Evolutionary conservation across 2,888 invertebrate genomes (phyloP).

Genomic region (Heliconius ismenius): DNA sequence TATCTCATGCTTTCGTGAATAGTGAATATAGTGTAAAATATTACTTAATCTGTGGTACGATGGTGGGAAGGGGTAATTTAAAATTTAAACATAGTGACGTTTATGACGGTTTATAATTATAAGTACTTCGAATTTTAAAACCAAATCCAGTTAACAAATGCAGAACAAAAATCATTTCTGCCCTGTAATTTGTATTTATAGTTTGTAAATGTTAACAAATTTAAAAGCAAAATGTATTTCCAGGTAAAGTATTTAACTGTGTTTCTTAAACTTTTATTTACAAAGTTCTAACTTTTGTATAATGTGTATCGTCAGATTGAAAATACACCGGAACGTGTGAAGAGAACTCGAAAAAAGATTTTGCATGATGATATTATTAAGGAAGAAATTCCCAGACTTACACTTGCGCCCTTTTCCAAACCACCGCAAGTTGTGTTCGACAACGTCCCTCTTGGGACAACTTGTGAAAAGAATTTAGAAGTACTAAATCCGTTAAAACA

Average conservation of each 20-base stretch:
- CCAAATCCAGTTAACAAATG: slow-evolving; percentile 18
- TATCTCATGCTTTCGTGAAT: too few relatives aligned
- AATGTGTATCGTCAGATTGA: slow-evolving; percentile 63
- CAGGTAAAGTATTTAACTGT: slow-evolving; percentile 52
- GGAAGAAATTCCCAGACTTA: slow-evolving; percentile 77
- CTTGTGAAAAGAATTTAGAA: slow-evolving; percentile 78
- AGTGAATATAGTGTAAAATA: not conserved
- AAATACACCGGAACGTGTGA: slow-evolving; percentile 75
- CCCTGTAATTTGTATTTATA: not conserved
- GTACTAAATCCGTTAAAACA: slow-evolving; percentile 82
- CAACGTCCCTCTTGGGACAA: slow-evolving; percentile 82
- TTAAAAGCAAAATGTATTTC: slow-evolving; percentile 58
- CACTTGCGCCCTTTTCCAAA: slow-evolving; percentile 85
- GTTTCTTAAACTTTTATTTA: slow-evolving; percentile 18
- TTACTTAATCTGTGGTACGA: not conserved
- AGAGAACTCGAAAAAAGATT: slow-evolving; percentile 61
- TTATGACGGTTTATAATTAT: slow-evolving; percentile 8
- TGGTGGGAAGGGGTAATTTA: not conserved
- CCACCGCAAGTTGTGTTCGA: slow-evolving; percentile 86
- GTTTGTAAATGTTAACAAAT: slow-evolving; percentile 31
- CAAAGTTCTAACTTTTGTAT: not conserved
- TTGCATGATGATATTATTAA: slow-evolving; percentile 57
- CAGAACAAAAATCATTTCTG: slow-evolving; percentile 15
- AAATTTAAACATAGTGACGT: slow-evolving; percentile 1
- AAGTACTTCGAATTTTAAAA: slow-evolving; percentile 14